Base-by-base conservation (phyloP, 2,888 invertebrate species). In the Phaedon cochleariae region DNA sequence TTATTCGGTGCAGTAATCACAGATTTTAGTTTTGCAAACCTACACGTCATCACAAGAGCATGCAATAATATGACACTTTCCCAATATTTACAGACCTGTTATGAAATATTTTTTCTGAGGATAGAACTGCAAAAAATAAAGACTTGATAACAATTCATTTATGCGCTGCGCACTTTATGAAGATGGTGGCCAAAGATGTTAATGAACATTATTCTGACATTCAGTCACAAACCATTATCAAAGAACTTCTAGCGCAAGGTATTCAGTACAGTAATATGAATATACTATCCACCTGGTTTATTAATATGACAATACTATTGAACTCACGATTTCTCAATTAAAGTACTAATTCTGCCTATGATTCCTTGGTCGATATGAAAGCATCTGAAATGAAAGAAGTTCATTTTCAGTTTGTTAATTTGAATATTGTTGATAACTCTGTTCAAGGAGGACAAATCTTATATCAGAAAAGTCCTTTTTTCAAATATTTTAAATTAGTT, bases 21-120 rank as follows among this genome's bases (percentile, higher is more conserved):
- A 9, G 48, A 58, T n/a, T 58, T 58, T 29, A 29, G 48, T 15
- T 55, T 31, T 34, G 37, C 55, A 41, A 55, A 55, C 37, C 6
- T 37, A 12, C 34, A 55, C 12, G 55, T 37, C 6, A 55, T 37
- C 1, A 20, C 0, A n/a, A 17, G 9, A 34, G 6, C 37, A 22
- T 37, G 37, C 20, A 55, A 37, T 17, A 17, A 2, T 4, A 29
- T 17, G 12, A 41, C 41, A 15, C 15, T 41, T 2, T 15, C 6
- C 2, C 15, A 41, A 12, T 41, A 41, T 15, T 41, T 1, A 41
- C 15, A 2, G n/a, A 15, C 15, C 3, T 15, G 41, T 10, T 41
- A 10, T 15, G 4, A n/a, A 41, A 3, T 15, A 7, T 26, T 26
- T 26, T 26, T 26, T 26, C 26, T 26, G 26, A 26, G 7, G 7